phyloP scores from a whole-genome alignment of 2,888 invertebrate species.

The Cabera pusaria region DNA sequence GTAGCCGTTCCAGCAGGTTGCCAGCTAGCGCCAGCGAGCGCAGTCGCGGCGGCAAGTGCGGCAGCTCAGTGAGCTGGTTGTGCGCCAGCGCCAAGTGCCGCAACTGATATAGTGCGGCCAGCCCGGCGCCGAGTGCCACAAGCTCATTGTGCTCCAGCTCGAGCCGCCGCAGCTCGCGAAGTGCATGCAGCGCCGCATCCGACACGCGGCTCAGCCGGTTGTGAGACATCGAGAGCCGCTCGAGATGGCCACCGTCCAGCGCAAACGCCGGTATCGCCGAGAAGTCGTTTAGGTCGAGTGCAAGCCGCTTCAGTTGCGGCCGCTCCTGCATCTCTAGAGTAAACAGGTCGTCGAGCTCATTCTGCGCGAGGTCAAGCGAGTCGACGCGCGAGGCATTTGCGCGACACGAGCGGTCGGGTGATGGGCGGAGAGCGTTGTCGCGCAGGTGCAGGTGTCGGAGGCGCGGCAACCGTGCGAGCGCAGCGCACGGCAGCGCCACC shows the following conservation, averaged over 20 bases:
- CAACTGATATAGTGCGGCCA: constrained; percentile 83
- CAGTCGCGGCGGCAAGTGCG: constrained; percentile 82
- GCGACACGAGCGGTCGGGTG: constrained; percentile 42
- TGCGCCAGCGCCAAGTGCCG: constrained; percentile 91
- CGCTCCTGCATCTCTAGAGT: constrained; percentile 85
- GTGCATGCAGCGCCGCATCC: constrained; percentile 85
- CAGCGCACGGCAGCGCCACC: constrained; percentile 81
- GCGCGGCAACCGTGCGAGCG: constrained; percentile 78
- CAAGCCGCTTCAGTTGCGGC: constrained; percentile 87
- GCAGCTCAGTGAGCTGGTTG: constrained; percentile 85
- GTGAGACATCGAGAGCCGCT: constrained; percentile 89
- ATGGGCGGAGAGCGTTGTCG: constrained; percentile 50
- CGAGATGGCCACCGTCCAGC: constrained; percentile 85
- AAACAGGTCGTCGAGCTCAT: constrained; percentile 86
- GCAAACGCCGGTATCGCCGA: constrained; percentile 84
- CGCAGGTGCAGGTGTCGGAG: constrained; percentile 86
- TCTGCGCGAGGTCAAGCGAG: constrained; percentile 90
- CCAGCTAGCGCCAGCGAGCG: constrained; percentile 89
- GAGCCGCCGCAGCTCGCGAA: constrained; percentile 87
- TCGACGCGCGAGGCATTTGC: constrained; percentile 83
- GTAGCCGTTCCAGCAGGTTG: constrained; percentile 87
- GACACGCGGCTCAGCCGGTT: constrained; percentile 87
- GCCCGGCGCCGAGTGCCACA: constrained; percentile 83
- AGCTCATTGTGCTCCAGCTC: constrained; percentile 91
- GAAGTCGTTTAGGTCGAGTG: constrained; percentile 90